Conservation (phyloP, 2,113 vertebrate species). For the Lophochroa leadbeateri region DNA sequence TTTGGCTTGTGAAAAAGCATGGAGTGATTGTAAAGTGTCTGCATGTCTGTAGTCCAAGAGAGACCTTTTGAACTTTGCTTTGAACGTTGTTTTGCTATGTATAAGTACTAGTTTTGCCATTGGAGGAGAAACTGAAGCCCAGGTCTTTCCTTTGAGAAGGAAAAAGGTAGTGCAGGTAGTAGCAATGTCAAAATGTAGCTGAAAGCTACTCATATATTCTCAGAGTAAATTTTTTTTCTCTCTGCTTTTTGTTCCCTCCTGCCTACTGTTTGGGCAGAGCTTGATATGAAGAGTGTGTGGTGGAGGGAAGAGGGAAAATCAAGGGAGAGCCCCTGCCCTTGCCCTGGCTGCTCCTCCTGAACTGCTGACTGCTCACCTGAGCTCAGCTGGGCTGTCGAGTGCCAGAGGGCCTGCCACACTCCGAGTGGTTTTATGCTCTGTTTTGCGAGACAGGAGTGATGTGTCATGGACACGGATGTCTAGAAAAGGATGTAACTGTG, state of each 20-base stretch:
- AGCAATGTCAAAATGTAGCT: neutral
- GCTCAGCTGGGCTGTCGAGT: neutral
- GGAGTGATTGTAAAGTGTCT: neutral
- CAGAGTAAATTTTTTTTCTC: neutral
- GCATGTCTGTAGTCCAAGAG: neutral
- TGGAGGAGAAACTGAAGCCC: neutral
- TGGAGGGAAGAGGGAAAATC: neutral
- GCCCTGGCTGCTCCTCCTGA: neutral
- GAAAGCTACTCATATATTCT: neutral
- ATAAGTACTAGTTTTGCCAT: neutral
- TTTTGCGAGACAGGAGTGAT: neutral
- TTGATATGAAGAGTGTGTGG: neutral
- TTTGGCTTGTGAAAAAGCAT: neutral
- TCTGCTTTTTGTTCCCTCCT: neutral
- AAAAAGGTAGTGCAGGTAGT: neutral
- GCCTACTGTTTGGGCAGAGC: neutral
- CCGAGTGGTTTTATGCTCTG: neutral
- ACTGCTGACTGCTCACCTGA: neutral
- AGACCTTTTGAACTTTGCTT: neutral
- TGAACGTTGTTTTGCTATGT: neutral
- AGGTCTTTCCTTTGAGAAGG: neutral
- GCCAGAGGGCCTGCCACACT: neutral
- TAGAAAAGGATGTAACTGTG: neutral
- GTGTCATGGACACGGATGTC: neutral
- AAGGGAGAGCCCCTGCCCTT: neutral